Base-by-base conservation (phyloP, 2,888 invertebrate species). In the Lumbricus terrestris region DNA sequence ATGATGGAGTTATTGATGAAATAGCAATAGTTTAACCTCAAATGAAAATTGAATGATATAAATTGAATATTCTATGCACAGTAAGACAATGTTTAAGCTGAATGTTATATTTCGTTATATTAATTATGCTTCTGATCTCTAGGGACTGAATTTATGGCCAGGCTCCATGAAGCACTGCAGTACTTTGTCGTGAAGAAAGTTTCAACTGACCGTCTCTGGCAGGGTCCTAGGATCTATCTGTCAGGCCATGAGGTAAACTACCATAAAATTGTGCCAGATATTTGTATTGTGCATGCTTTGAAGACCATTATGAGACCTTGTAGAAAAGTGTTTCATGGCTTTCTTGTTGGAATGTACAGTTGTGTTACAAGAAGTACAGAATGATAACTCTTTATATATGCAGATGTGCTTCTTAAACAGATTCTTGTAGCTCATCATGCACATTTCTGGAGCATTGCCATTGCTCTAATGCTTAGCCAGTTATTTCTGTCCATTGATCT, bases 161-260 rank as follows among this genome's bases (percentile, higher is more conserved):
- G 97, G 18, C 95, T 99, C 29, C 97, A 98, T 92, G 96, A 97
- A 91, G 97, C 97, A 92, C 95, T 99, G 88, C 97, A 97, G 93
- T 97, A 97, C 95, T 99, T 98, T 95, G 96, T 99, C 29, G 96
- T 97, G 90, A 96, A 96, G 92, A 99, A 99, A 93, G 93, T 96
- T 5, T 95, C 97, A 0, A 97, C 96, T 5, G 98, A 99, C 95
- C 96, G 97, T 20, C 94, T 97, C 88, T 99, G 99, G 99, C 96
- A 97, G 92, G 96, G 97, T 91, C 97, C 97, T 91, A 96, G 97
- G 94, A 96, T 99, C 91, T 96, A 98, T 93, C 96, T 98, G 16
- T 98, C 98, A 33, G 98, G 99, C 4, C 98, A 98, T 95, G 97
- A 98, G 96, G 98, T 98, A 94, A 90, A 90, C 35, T 47, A 42